These are phyloP conservation scores for Pyrochroa serraticornis DNA, from an alignment of 2,888 invertebrate species.

Conservation along the genomic window DNA sequence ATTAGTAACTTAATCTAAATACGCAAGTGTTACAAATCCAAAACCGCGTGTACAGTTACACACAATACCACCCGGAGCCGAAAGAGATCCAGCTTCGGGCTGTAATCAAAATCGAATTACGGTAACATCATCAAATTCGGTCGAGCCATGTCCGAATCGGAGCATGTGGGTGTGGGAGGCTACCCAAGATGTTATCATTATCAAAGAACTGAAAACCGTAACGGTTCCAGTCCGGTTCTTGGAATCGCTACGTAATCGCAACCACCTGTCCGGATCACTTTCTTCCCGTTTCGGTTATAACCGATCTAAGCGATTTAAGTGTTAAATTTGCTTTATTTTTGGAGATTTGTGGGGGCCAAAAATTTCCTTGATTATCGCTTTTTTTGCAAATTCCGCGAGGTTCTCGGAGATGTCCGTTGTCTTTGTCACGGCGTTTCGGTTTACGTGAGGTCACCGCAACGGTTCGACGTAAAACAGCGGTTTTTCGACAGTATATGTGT, in stretches of 20 bases:
- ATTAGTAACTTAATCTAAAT: slow-evolving; percentile 21
- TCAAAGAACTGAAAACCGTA: too few relatives aligned
- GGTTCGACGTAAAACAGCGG: slow-evolving; percentile 2
- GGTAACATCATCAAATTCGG: background rate
- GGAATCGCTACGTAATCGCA: too few relatives aligned
- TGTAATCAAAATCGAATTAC: slow-evolving; percentile 20
- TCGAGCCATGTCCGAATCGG: too few relatives aligned
- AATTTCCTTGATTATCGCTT: background rate
- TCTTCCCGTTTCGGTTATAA: too few relatives aligned
- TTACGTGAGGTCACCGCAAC: slow-evolving; percentile 19
- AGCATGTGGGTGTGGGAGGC: too few relatives aligned
- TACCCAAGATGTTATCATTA: too few relatives aligned
- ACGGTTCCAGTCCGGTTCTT: too few relatives aligned
- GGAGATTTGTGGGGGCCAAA: slow-evolving; percentile 6
- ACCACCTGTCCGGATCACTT: too few relatives aligned
- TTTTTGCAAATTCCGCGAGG: background rate
- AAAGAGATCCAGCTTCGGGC: slow-evolving; percentile 8
- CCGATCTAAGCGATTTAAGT: slow-evolving; percentile 18
- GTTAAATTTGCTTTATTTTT: slow-evolving; percentile 17
- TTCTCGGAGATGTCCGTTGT: slow-evolving; percentile 3
- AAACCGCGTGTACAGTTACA: slow-evolving; percentile 18
- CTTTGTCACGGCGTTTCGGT: slow-evolving; percentile 12
- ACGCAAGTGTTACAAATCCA: slow-evolving; percentile 17
- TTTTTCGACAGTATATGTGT: background rate
- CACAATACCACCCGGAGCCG: slow-evolving; percentile 5